These are phyloP conservation scores for Diadumene lineata DNA, from an alignment of 92 coral and sea anemone species.

Conservation along the genomic window DNA sequence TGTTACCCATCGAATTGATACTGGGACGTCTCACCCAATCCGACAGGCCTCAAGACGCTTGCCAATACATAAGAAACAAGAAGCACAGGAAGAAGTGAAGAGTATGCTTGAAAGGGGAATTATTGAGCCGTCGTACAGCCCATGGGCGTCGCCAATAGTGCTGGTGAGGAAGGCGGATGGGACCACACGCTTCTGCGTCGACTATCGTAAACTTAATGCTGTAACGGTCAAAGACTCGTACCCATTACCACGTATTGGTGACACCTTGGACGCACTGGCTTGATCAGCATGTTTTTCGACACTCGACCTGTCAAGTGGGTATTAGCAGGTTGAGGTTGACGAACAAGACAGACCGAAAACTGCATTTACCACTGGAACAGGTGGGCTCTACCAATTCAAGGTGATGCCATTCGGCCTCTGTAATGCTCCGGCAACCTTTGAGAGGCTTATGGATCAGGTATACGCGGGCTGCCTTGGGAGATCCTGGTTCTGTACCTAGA, in stretches of 20 bases:
- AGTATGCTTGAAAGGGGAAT: constrained; percentile 21
- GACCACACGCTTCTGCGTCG: constrained; percentile 28
- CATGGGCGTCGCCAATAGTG: constrained; percentile 39
- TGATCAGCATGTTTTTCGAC: constrained; percentile 40
- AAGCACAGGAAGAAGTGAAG: no score
- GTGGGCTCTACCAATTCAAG: constrained; percentile 21
- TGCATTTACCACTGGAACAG: constrained; percentile 19
- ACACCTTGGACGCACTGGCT: constrained; percentile 28
- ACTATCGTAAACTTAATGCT: constrained; percentile 27
- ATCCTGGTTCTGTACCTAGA: constrained; percentile 34
- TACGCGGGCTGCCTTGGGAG: constrained; percentile 26
- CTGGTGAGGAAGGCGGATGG: constrained; percentile 23
- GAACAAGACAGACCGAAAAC: constrained; percentile 21
- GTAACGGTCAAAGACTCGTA: constrained; percentile 33
- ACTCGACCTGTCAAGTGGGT: constrained; percentile 23
- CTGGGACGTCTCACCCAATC: constrained; percentile 23
- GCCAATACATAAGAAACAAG: no score
- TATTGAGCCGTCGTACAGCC: constrained; percentile 34
- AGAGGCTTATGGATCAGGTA: constrained; percentile 36
- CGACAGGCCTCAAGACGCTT: no score
- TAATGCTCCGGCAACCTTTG: constrained; percentile 36
- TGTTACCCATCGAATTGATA: constrained; percentile 13
- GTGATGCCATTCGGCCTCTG: constrained; percentile 33
- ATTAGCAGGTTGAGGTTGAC: constrained; percentile 41
- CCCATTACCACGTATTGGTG: constrained; percentile 13